These are phyloP conservation scores for Anorthoa munda DNA, from an alignment of 2,888 invertebrate species.

Conservation along the genomic window DNA sequence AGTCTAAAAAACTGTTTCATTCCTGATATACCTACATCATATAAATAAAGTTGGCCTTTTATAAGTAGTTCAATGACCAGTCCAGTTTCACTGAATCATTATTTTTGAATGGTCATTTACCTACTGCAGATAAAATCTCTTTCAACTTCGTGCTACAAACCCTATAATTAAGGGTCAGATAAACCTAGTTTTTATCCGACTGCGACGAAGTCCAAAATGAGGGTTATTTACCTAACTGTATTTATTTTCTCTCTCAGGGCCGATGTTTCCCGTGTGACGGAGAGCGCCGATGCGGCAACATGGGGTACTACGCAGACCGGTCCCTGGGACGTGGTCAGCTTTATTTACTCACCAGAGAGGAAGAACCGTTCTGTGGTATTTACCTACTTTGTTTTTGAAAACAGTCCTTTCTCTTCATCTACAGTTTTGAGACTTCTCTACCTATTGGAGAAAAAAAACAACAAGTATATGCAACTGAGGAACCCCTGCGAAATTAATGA, in stretches of 20 bases:
- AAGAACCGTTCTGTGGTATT: slow-evolving; percentile 97
- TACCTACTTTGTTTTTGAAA: slow-evolving; percentile 28
- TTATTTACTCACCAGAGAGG: slow-evolving; percentile 97
- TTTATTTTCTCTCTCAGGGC: slow-evolving; percentile 75
- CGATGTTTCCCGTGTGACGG: slow-evolving; percentile 88
- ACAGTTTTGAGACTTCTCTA: not conserved
- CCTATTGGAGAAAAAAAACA: too few relatives aligned
- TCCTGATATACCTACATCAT: not conserved
- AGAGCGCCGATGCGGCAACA: slow-evolving; percentile 94
- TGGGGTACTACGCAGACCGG: slow-evolving; percentile 98
- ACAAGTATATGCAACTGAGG: not conserved
- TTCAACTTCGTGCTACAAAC: not conserved
- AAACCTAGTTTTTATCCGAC: not conserved
- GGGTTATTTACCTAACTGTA: not conserved
- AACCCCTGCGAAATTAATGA: not conserved
- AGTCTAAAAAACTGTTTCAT: not conserved
- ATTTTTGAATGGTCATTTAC: not conserved
- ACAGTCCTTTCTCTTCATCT: not conserved
- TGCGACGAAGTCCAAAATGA: too few relatives aligned
- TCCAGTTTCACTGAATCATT: not conserved
- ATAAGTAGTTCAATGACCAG: not conserved
- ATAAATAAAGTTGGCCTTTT: not conserved
- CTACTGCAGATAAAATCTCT: slow-evolving; percentile 5
- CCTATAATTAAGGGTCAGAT: not conserved
- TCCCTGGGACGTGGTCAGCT: slow-evolving; percentile 96